phyloP scores from a whole-genome alignment of 2,888 invertebrate genomes.

The Galeruca laticollis region DNA sequence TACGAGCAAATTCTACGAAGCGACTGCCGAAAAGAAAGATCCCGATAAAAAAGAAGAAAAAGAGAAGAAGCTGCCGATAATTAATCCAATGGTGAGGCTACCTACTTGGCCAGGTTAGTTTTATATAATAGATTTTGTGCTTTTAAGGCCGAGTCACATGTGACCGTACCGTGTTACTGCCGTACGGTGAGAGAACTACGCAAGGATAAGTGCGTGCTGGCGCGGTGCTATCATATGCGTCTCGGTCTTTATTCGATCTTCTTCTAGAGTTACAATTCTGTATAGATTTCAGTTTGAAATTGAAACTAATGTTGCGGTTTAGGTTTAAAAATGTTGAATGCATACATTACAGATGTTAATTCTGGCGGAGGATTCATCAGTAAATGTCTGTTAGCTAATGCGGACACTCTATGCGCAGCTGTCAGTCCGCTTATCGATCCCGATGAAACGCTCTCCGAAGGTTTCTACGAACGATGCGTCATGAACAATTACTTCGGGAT shows the following conservation, averaged over 20 bases:
- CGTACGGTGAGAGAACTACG: too few species aligned
- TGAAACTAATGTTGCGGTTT: too few species aligned
- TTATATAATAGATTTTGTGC: neutral
- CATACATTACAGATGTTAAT: conserved; percentile 46
- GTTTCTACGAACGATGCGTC: conserved; percentile 92
- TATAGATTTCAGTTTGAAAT: too few species aligned
- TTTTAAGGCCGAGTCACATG: neutral
- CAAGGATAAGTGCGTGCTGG: too few species aligned
- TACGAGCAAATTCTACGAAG: conserved; percentile 68
- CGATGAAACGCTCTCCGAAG: conserved; percentile 88
- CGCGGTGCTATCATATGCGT: too few species aligned
- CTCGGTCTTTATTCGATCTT: too few species aligned
- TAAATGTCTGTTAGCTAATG: conserved; percentile 94
- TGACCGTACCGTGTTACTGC: neutral
- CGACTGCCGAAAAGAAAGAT: conserved; percentile 62
- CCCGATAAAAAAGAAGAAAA: conserved; percentile 61
- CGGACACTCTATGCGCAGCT: conserved; percentile 95
- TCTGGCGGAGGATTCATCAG: conserved; percentile 90
- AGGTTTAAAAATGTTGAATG: neutral
- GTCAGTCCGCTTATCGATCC: conserved; percentile 96
- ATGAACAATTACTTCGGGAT: conserved; percentile 99
- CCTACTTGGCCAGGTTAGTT: conserved; percentile 88
- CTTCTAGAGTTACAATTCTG: too few species aligned
- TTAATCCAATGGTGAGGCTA: conserved; percentile 87
- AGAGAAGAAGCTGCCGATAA: conserved; percentile 82